Base-by-base conservation (phyloP, 2,888 invertebrate genomes). In the Rugalucina vietnamica region DNA sequence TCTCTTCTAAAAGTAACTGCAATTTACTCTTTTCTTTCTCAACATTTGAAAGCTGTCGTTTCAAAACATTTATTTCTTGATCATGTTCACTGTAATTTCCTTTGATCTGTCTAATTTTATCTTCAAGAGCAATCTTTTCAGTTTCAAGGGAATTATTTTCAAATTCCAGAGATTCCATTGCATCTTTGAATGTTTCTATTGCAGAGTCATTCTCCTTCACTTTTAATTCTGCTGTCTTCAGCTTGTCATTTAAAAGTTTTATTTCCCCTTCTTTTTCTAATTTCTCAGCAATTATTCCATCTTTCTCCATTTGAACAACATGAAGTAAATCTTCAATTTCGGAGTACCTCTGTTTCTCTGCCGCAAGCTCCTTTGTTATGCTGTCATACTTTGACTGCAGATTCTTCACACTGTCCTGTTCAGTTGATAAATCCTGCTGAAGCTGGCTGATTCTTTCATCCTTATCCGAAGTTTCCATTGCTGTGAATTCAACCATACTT, bases 111-210 rank as follows among this genome's bases (percentile, higher is more conserved):
- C 65, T 79, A 27, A 81, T 0, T 65, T 88, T 85, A 57, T 80
- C 76, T n/a, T 79, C 82, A 32, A 91, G 72, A 36, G 80, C 73
- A 1, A 49, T 39, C 29, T 91, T 91, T n/a, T 89, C 89, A 27
- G 77, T 72, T 79, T 90, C 89, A 32, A 90, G 69, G 27, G 84
- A 81, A 14, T 83, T 73, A 70, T 90, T 87, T 76, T 93, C 92
- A 82, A 90, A 90, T 72, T 92, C 91, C 60, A 91, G 70, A 1
- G 91, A 87, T 77, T 93, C 91, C 83, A 93, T 89, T 21, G 85
- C 85, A 82, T 91, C 91, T 81, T 92, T 89, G 18, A 90, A 87
- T n/a, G 88, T 90, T 5, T 90, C 91, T 29, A 90, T 69, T 37
- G 88, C 89, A 21, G 81, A 75, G 34, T 87, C 82, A 21, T 81